Percentiles rank a stretch among this genome's conserved stretches.
Conservation (phyloP, 2,113 vertebrate species). For the Scophthalmus maximus region DNA sequence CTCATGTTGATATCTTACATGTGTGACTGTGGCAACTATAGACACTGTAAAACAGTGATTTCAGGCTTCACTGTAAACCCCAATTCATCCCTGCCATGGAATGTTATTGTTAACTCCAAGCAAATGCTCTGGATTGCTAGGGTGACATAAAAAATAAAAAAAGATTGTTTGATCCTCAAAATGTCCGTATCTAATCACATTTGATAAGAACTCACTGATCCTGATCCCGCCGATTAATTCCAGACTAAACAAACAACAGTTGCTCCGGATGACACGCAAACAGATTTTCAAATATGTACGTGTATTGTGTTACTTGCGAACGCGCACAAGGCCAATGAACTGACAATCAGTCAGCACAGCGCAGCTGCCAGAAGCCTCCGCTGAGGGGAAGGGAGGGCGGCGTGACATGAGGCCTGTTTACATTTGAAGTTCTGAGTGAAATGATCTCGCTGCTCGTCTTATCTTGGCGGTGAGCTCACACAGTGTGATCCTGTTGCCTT, state of each 20-base stretch:
- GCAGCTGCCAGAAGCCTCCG: not conserved
- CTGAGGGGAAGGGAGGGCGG: not conserved
- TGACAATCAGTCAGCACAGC: not conserved
- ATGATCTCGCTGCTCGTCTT: not conserved
- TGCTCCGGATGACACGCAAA: too few species aligned
- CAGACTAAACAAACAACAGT: not conserved
- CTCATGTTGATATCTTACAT: too few species aligned
- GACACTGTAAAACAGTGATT: too few species aligned
- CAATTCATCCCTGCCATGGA: too few species aligned
- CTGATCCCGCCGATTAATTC: not conserved
- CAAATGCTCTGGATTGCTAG: too few species aligned
- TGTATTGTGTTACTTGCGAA: not conserved
- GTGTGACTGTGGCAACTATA: too few species aligned
- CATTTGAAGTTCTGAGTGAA: not conserved
- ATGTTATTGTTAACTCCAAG: too few species aligned
- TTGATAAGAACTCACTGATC: not conserved
- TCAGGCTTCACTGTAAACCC: too few species aligned
- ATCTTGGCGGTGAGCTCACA: conserved; percentile 2
- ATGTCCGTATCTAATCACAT: not conserved
- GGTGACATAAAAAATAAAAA: too few species aligned
- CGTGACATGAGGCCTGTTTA: not conserved
- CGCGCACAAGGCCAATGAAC: not conserved
- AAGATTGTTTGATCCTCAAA: too few species aligned
- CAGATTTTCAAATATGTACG: not conserved
- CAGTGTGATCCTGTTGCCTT: not conserved